Percentiles rank a stretch among this genome's conserved stretches.
Evolutionary conservation across 2,113 vertebrate species (phyloP).

Genomic region (Salvelinus fontinalis): DNA sequence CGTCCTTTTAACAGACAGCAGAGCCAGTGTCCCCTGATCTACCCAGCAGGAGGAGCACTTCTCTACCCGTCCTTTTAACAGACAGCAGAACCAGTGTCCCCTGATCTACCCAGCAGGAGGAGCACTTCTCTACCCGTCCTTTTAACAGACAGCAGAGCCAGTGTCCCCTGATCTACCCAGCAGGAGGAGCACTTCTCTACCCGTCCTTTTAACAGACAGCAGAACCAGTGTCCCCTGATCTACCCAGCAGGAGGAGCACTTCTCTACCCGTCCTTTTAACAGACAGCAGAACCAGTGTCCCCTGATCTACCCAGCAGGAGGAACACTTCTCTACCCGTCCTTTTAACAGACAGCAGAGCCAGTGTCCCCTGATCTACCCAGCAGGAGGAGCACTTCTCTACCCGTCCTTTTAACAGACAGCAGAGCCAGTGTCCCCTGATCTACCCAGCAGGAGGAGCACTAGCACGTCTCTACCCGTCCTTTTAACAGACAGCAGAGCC

Average conservation of each 20-base stretch:
- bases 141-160: slow-evolving; percentile 80
- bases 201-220: slow-evolving; percentile 48
- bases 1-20: slow-evolving; percentile 59
- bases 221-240: slow-evolving; percentile 86
- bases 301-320: slow-evolving; percentile 77
- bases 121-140: slow-evolving; percentile 35
- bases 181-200: slow-evolving; percentile 60
- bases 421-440: slow-evolving; percentile 88
- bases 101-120: slow-evolving; percentile 77
- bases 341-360: slow-evolving; percentile 76
- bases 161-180: slow-evolving; percentile 81
- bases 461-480: slow-evolving; percentile 58
- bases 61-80: slow-evolving; percentile 10
- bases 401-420: slow-evolving; percentile 39
- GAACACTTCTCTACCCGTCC: slow-evolving; percentile 36
- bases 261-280: slow-evolving; percentile 10
- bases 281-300: slow-evolving; percentile 87
- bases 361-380: slow-evolving; percentile 81
- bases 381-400: slow-evolving; percentile 65
- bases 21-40: slow-evolving; percentile 85
- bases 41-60: slow-evolving; percentile 71
- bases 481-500: slow-evolving; percentile 76
- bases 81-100: slow-evolving; percentile 86
- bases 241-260: slow-evolving; percentile 72
- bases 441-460: slow-evolving; percentile 72